Evolutionary conservation across 2,888 invertebrate species (phyloP).

Genomic region (Dendrolimus pini): DNA sequence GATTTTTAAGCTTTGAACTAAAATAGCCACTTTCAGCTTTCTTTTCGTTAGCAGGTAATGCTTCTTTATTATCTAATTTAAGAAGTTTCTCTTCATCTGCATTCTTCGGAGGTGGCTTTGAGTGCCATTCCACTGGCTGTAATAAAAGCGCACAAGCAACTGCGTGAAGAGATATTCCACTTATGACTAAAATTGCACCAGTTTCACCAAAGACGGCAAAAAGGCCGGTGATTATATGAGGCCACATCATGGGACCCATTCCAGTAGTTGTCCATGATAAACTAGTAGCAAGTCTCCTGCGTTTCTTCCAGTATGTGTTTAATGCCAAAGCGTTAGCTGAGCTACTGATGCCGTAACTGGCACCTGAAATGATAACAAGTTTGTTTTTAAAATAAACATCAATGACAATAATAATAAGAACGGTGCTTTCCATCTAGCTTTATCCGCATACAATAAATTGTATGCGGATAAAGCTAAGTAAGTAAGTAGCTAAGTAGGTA

Average conservation of each 20-base stretch:
- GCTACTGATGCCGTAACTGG: conserved; percentile 80
- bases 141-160: conserved; percentile 80
- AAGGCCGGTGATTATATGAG: conserved; percentile 81
- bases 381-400: too few species aligned
- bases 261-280: conserved; percentile 84
- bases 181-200: conserved; percentile 80
- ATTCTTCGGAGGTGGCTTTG: conserved; percentile 42
- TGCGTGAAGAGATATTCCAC: conserved; percentile 81
- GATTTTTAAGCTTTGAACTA: conserved; percentile 57
- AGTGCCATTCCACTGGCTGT: conserved; percentile 86
- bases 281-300: conserved; percentile 82
- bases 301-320: conserved; percentile 84
- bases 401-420: too few species aligned
- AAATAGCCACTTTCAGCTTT: conserved; percentile 58
- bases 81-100: conserved; percentile 42
- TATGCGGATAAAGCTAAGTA: too few species aligned
- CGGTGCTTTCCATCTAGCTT: too few species aligned
- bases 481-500: too few species aligned
- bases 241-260: conserved; percentile 83
- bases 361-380: conserved; percentile 54
- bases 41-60: conserved; percentile 22
- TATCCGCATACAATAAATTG: too few species aligned
- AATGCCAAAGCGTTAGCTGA: conserved; percentile 83
- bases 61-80: conserved; percentile 21
- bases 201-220: conserved; percentile 78